These are phyloP conservation scores for Agraylea sexmaculata DNA, from an alignment of 1,140 invertebrate species.

Conservation along the genomic window DNA sequence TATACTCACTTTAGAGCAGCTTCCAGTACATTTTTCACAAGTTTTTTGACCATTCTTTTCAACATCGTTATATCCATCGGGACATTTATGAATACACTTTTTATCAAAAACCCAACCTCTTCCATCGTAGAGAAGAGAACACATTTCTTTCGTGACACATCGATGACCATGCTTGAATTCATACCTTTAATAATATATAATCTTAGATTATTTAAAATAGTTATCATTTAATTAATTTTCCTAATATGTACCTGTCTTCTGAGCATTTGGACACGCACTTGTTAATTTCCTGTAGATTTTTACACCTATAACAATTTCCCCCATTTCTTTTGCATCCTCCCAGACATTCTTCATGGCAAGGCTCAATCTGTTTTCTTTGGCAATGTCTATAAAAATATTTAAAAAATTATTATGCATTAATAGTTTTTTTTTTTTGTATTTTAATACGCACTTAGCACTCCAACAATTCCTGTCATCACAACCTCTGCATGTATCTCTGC, in stretches of 20 bases:
- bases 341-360: conserved; percentile 18
- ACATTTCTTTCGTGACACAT: conserved; percentile 15
- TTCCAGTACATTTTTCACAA: conserved; percentile 11
- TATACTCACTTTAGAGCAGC: conserved; percentile 14
- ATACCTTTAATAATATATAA: conserved; percentile 8
- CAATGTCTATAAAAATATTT: conserved; percentile 14
- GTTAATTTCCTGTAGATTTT: conserved; percentile 29
- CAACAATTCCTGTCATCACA: conserved; percentile 15
- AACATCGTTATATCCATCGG: conserved; percentile 8
- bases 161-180: conserved; percentile 1
- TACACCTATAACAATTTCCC: conserved; percentile 16
- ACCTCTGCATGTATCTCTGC: conserved; percentile 10
- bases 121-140: conserved; percentile 24
- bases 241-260: conserved; percentile 32
- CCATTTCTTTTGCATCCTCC: conserved; percentile 11
- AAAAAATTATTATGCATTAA: neutral
- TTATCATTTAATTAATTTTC: neutral
- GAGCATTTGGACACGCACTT: conserved; percentile 52
- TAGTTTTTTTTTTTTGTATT: neutral
- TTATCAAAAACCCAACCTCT: conserved; percentile 15
- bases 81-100: conserved; percentile 13
- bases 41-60: neutral
- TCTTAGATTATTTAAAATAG: conserved; percentile 2
- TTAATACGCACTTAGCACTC: conserved; percentile 14
- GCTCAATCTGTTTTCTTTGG: conserved; percentile 1